Evolutionary conservation across 2,888 invertebrate species (phyloP).

Genomic region (Seira sanloemensis): DNA sequence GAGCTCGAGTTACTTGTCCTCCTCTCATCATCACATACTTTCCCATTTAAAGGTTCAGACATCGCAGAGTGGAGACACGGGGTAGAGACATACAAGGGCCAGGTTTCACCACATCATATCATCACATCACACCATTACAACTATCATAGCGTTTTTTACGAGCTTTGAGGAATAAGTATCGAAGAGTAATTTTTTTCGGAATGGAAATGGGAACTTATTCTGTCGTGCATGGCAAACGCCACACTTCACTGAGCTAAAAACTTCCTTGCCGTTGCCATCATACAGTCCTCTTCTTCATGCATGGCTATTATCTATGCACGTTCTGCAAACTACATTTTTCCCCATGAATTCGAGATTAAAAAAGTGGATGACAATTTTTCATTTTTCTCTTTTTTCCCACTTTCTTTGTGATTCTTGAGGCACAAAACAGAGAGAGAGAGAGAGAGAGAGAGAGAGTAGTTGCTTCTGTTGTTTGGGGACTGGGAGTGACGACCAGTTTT

Average conservation of each 20-base stretch:
- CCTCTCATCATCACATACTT: not conserved
- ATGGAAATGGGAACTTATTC: not conserved
- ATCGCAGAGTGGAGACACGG: not conserved
- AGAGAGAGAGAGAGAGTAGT: not conserved
- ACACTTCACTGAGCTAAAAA: conserved; percentile 13
- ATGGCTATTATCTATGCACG: conserved; percentile 16
- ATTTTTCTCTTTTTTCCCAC: not conserved
- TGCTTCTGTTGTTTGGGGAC: not conserved
- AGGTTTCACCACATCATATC: not conserved
- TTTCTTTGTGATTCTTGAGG: not conserved
- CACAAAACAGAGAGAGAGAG: no score
- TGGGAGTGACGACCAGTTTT: not conserved
- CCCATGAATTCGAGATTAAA: not conserved
- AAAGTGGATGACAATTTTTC: conserved; percentile 5
- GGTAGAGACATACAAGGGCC: not conserved
- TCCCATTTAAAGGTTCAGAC: not conserved
- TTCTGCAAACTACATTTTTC: not conserved
- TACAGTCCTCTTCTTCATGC: not conserved
- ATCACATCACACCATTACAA: not conserved
- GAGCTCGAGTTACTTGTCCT: not conserved
- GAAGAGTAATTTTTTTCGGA: not conserved
- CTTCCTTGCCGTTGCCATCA: not conserved
- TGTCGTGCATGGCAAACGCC: not conserved
- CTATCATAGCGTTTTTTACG: not conserved
- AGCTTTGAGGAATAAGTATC: not conserved